Percentiles rank a stretch among this genome's conserved stretches.
Conservation (phyloP, 2,113 vertebrate species). For the Circaetus cinerascens region DNA sequence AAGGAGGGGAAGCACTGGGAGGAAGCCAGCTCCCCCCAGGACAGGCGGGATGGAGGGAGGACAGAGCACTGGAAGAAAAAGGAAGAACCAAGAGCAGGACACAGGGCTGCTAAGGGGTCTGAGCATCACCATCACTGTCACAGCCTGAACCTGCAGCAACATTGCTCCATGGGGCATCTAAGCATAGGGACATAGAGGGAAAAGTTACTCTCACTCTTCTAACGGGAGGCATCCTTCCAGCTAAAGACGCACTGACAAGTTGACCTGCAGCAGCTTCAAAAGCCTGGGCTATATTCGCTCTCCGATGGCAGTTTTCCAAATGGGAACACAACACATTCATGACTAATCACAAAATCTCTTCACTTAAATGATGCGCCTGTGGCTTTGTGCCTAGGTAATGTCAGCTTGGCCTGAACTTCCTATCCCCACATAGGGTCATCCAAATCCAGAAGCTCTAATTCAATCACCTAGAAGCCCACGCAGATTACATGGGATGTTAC, state of each 20-base stretch:
- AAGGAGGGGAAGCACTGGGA: not conserved
- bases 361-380: fast-evolving
- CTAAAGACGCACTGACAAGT: not conserved
- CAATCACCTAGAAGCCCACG: not conserved
- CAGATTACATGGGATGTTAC: not conserved
- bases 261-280: not conserved
- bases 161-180: not conserved
- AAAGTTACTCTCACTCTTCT: not conserved
- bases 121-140: not conserved
- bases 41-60: not conserved
- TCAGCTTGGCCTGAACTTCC: not conserved
- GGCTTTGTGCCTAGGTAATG: not conserved
- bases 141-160: not conserved
- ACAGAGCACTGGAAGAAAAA: not conserved
- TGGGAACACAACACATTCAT: not conserved
- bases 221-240: not conserved
- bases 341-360: not conserved
- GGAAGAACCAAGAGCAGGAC: not conserved
- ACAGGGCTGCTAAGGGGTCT: not conserved
- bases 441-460: not conserved
- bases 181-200: not conserved
- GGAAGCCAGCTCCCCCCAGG: not conserved
- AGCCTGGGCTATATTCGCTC: not conserved
- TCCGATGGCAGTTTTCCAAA: not conserved
- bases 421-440: not conserved